A percentile compares a stretch with the other conserved stretches of the same genome.
phyloP scores from a whole-genome alignment of 2,113 vertebrate species.

The Prietella phreatophila region DNA sequence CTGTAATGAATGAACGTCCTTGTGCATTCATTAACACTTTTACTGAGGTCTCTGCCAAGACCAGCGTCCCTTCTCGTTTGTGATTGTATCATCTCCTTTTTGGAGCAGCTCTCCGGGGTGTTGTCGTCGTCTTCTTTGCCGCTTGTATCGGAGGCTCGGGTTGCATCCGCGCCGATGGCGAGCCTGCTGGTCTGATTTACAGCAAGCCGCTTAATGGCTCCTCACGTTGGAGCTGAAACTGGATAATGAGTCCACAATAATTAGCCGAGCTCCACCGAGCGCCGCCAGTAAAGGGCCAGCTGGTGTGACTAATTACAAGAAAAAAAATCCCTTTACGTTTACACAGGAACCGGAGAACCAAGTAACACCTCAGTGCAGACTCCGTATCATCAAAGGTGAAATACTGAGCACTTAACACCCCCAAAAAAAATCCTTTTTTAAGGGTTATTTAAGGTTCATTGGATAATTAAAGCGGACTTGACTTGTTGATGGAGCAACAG shows the following conservation, averaged over 20 bases:
- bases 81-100: constrained; percentile 26
- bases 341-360: constrained; percentile 42
- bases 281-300: constrained; percentile 58
- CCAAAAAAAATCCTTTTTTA: background rate
- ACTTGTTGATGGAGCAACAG: background rate
- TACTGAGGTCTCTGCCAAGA: constrained; percentile 12
- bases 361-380: constrained; percentile 20
- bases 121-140: constrained; percentile 4
- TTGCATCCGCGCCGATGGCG: background rate
- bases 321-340: constrained; percentile 35
- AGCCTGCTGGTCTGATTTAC: constrained; percentile 51
- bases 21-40: constrained; percentile 36
- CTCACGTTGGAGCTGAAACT: constrained; percentile 46
- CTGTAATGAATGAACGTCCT: constrained; percentile 26
- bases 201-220: constrained; percentile 47
- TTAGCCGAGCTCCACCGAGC: constrained; percentile 58
- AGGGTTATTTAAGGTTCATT: background rate
- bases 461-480: background rate
- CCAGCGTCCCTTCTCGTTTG: constrained; percentile 24
- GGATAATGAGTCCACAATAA: constrained; percentile 59
- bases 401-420: background rate
- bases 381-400: constrained; percentile 21
- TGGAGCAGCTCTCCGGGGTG: constrained; percentile 25
- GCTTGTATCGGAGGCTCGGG: background rate
- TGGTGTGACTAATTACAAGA: constrained; percentile 60